A percentile compares a stretch with the other conserved stretches of the same genome.
Conservation (phyloP, 2,797 vertebrate genomes). For the Nannoperca australis region DNA sequence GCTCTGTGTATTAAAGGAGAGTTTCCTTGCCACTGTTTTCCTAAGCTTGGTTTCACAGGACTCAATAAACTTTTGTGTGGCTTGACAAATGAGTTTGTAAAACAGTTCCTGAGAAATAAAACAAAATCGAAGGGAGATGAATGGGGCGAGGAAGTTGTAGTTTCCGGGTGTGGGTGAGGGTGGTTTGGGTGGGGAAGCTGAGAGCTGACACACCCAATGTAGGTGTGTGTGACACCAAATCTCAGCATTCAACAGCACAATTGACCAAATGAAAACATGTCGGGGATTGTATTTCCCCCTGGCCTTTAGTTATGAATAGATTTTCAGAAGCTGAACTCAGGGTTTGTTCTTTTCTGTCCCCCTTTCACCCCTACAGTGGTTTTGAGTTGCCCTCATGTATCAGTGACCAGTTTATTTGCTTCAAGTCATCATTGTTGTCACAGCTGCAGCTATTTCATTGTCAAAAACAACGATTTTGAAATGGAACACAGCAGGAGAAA, state of each 20-base stretch:
- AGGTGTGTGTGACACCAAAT: conserved; percentile 75
- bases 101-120: conserved; percentile 79
- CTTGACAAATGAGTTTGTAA: conserved; percentile 78
- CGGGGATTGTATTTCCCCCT: conserved; percentile 63
- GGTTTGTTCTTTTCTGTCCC: conserved; percentile 49
- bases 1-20: conserved; percentile 43
- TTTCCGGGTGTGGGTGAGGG: conserved; percentile 69
- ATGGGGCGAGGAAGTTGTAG: conserved; percentile 74
- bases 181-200: conserved; percentile 62
- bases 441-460: conserved; percentile 62
- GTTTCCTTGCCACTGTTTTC: conserved; percentile 63
- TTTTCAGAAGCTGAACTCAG: conserved; percentile 57
- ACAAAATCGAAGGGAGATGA: conserved; percentile 78
- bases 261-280: conserved; percentile 76
- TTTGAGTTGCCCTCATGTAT: conserved; percentile 54
- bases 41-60: conserved; percentile 61
- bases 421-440: conserved; percentile 55
- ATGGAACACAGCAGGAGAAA: conserved; percentile 35
- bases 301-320: conserved; percentile 65
- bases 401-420: conserved; percentile 58
- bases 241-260: conserved; percentile 75
- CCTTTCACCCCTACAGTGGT: conserved; percentile 48
- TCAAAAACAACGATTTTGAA: conserved; percentile 44
- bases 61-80: conserved; percentile 67
- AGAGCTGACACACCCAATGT: conserved; percentile 69